These are phyloP conservation scores for Glaucomys volans DNA, from an alignment of 2,113 vertebrate species.

Conservation along the genomic window DNA sequence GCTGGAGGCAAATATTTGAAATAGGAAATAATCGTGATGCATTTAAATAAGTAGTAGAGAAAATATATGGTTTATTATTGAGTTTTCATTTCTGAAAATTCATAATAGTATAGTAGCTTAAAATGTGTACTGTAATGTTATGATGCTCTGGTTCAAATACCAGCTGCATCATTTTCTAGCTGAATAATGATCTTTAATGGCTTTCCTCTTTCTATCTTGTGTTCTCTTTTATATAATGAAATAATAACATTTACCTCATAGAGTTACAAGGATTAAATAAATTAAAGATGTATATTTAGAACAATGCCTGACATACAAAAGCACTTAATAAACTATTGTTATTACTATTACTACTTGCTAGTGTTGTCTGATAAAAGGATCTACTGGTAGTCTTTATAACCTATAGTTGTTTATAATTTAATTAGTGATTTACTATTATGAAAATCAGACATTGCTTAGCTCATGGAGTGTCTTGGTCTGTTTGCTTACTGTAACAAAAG, in stretches of 20 bases:
- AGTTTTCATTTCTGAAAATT: slow-evolving; percentile 41
- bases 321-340: slow-evolving; percentile 19
- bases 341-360: background rate
- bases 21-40: background rate
- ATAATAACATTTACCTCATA: background rate
- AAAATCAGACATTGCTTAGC: background rate
- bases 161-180: background rate
- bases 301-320: slow-evolving; percentile 29
- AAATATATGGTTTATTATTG: background rate
- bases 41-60: slow-evolving; percentile 18
- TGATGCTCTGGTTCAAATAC: background rate
- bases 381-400: slow-evolving; percentile 1
- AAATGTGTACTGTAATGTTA: background rate
- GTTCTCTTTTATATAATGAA: slow-evolving; percentile 32
- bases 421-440: background rate
- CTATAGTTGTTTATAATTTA: slow-evolving; percentile 17
- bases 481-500: background rate
- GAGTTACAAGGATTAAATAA: background rate
- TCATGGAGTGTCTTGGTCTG: background rate
- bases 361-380: background rate
- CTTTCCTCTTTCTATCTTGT: background rate
- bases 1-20: slow-evolving; percentile 8
- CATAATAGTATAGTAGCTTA: background rate
- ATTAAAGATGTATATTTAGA: background rate
- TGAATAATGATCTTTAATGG: slow-evolving; percentile 9